These are phyloP conservation scores for Carassius carassius DNA, from an alignment of 2,113 vertebrate genomes.

Conservation along the genomic window DNA sequence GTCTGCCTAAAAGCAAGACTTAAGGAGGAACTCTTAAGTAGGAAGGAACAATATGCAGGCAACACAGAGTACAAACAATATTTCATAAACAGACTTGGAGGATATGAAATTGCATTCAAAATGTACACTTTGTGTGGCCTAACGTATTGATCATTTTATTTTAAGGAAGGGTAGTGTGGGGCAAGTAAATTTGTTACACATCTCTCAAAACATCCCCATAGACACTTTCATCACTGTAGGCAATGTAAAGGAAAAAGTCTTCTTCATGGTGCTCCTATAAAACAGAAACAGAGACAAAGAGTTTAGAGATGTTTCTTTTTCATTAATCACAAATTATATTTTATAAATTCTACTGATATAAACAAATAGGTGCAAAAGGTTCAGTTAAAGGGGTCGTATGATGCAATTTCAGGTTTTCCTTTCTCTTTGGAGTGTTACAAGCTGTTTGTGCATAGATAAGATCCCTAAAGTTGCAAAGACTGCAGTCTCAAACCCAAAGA, in stretches of 20 bases:
- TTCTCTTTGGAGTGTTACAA: no score
- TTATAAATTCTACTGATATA: not conserved
- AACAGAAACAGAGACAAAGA: conserved; percentile 22
- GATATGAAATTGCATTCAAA: conserved; percentile 68
- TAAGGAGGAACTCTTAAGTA: not conserved
- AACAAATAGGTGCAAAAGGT: not conserved
- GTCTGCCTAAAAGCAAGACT: conserved; percentile 25
- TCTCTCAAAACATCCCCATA: conserved; percentile 81
- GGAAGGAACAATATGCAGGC: conserved; percentile 10
- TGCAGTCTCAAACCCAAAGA: no score
- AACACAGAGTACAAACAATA: conserved; percentile 38
- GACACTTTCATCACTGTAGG: conserved; percentile 93
- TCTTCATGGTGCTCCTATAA: conserved; percentile 90
- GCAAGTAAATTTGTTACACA: conserved; percentile 63
- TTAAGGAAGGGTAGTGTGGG: conserved; percentile 39
- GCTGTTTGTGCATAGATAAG: no score
- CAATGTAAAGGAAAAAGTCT: conserved; percentile 95
- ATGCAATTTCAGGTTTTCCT: no score
- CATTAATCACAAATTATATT: not conserved
- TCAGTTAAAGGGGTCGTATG: not conserved
- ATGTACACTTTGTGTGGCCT: conserved; percentile 68
- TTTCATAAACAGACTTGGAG: conserved; percentile 10
- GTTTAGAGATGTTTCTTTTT: not conserved
- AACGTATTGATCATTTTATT: conserved; percentile 70
- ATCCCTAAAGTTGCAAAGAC: no score